Conservation (phyloP, 2,113 vertebrate genomes). For the Eupsittula cactorum region DNA sequence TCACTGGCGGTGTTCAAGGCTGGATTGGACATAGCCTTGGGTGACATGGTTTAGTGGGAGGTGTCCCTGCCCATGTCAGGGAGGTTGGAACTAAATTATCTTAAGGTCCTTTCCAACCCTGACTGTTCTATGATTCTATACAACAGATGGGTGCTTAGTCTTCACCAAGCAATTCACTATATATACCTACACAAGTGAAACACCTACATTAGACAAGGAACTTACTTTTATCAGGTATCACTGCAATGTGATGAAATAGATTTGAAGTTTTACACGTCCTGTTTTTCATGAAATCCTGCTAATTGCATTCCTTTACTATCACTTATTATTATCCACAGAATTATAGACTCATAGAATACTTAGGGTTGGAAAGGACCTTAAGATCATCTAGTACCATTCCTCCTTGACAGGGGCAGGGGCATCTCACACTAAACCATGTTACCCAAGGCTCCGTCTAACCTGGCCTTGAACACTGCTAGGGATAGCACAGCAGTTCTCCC, state of each 20-base stretch:
- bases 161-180: neutral
- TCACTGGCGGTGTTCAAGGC: no score
- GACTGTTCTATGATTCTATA: no score
- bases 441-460: neutral
- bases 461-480: neutral
- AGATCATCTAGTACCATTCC: neutral
- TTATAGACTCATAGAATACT: neutral
- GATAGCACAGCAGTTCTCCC: neutral
- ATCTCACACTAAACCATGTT: neutral
- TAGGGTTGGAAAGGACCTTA: neutral
- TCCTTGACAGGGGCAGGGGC: neutral
- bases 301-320: neutral
- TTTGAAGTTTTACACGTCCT: neutral
- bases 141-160: neutral
- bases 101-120: no score
- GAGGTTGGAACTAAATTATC: no score
- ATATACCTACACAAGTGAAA: neutral
- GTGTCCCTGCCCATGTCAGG: no score
- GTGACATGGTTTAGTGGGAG: no score
- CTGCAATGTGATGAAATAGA: neutral
- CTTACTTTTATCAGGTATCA: fast-evolving
- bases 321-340: neutral
- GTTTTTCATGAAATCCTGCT: neutral
- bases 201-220: neutral
- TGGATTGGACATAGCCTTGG: no score